Evolutionary conservation across 2,797 vertebrate genomes (phyloP).

Genomic region (Picus viridis): DNA sequence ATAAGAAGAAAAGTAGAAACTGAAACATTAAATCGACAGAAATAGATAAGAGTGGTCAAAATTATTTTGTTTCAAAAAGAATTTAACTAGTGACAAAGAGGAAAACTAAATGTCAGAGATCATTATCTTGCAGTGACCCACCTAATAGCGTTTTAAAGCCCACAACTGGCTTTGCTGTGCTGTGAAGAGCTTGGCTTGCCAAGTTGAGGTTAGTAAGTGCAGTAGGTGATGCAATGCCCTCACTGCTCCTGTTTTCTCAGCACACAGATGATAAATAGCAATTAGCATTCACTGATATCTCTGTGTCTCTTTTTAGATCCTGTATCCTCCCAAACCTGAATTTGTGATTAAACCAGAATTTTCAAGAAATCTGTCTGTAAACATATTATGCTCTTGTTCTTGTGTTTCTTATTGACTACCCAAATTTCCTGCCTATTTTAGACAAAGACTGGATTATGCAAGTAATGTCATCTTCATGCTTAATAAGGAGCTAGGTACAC

Average conservation of each 20-base stretch:
- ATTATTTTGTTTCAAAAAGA: background rate
- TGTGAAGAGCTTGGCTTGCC: background rate
- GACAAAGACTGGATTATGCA: background rate
- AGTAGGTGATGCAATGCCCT: background rate
- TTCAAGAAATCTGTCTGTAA: conserved; percentile 3
- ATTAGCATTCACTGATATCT: conserved; percentile 15
- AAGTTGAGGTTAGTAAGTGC: background rate
- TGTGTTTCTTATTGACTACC: background rate
- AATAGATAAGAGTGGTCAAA: background rate
- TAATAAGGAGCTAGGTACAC: background rate
- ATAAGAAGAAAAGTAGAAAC: background rate
- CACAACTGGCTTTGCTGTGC: background rate
- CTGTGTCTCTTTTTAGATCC: conserved; percentile 1
- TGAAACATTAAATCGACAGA: background rate
- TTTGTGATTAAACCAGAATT: background rate
- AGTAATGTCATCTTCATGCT: background rate
- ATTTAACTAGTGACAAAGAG: background rate
- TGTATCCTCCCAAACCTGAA: background rate
- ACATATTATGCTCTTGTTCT: background rate
- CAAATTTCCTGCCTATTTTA: background rate
- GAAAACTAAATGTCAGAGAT: background rate
- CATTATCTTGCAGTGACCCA: background rate
- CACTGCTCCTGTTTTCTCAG: conserved; percentile 46
- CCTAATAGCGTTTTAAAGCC: background rate
- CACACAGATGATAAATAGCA: conserved; percentile 27